Base-by-base conservation (phyloP, 2,113 vertebrate genomes). In the Catagonus wagneri region DNA sequence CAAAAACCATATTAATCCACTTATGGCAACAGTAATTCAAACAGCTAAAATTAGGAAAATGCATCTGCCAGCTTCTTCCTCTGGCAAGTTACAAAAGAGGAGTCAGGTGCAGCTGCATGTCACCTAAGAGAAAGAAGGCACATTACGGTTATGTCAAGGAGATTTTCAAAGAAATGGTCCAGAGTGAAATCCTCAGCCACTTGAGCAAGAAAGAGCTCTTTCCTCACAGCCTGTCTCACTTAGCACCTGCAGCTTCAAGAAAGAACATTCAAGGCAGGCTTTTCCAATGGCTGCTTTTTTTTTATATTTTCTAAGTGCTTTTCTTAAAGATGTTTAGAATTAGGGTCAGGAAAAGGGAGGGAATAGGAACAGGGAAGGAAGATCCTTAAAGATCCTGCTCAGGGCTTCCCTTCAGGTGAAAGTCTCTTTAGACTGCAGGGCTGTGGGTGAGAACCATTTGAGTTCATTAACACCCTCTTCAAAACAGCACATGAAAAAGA, bases 241-340 rank as follows among this genome's bases (percentile, higher is more conserved):
- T 76, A 93, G 89, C 0, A 11, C 74, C 44, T 50, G 52, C 23
- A 79, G 89, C 79, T 87, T 97, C 74, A 8, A 95, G 20, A 89
- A 93, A 95, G 72, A 95, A 56, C 19, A 60, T 76, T 90, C 74
- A 8, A 92, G 54, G 50, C 25, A 66, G 58, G 44, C 25, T 86
- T 65, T 44, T 36, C 66, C 36, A 25, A 20, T 8, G 13, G 52
- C 52, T 86, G 34, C 23, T 90, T 96, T 96, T 93, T 76, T 71
- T 90, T 84, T 63, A 52, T 76, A 89, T 88, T 94, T 96, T 85
- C 74, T 58, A 88, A 66, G 52, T 76, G 66, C 71, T 90, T 96
- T 96, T 83, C 66, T 93, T 86, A 95, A 93, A 97, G 75, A 63
- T 36, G 36, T 54, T 95, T 90, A 88, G 72, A 88, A 66, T 75